Evolutionary conservation across 2,113 vertebrate genomes (phyloP).

Genomic region (Pao palembangensis): DNA sequence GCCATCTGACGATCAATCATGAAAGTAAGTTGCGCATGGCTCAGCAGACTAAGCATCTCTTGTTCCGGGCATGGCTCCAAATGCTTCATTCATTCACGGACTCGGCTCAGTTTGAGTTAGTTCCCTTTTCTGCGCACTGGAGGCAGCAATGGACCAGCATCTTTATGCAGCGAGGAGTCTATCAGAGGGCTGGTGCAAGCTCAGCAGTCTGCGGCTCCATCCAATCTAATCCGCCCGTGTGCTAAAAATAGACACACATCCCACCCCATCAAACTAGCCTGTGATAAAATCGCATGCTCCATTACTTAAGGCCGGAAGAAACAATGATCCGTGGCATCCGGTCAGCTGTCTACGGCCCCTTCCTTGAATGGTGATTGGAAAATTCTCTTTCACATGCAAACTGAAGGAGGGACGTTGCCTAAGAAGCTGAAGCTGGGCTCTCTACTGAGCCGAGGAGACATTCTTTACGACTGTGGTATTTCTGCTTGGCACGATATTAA

Average conservation of each 20-base stretch:
- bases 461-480: conserved; percentile 51
- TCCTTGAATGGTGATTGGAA: conserved; percentile 2
- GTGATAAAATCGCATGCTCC: conserved; percentile 51
- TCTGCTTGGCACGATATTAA: conserved; percentile 60
- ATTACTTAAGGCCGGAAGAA: conserved; percentile 32
- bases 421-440: conserved; percentile 21
- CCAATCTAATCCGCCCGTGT: conserved; percentile 51
- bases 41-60: conserved; percentile 61
- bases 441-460: conserved; percentile 38
- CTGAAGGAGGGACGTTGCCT: conserved; percentile 25
- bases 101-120: conserved; percentile 8
- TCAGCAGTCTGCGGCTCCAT: conserved; percentile 63
- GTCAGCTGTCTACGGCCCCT: neutral
- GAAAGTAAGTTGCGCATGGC: conserved; percentile 47
- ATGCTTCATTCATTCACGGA: conserved; percentile 63
- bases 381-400: neutral
- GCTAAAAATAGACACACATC: conserved; percentile 58
- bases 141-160: conserved; percentile 52
- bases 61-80: conserved; percentile 65
- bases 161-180: conserved; percentile 27
- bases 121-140: conserved; percentile 32
- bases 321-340: conserved; percentile 15
- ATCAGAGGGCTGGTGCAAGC: conserved; percentile 54
- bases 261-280: conserved; percentile 44
- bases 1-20: conserved; percentile 61